Conservation (phyloP, 2,113 vertebrate genomes). For the Rhinichthys klamathensis region DNA sequence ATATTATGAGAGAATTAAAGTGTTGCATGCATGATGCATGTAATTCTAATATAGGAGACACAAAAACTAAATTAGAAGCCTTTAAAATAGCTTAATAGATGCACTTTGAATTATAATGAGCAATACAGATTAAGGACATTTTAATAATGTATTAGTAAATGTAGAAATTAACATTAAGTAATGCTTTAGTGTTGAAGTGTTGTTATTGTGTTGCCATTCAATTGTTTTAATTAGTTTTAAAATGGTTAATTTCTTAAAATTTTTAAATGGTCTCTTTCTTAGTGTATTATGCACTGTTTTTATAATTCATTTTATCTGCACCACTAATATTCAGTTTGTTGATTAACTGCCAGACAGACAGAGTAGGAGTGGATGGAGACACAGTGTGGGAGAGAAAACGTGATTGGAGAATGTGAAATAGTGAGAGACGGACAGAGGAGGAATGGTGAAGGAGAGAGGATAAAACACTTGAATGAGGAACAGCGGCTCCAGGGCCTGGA, state of each 20-base stretch:
- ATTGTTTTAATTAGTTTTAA: background rate
- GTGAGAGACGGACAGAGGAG: background rate
- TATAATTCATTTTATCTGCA: background rate
- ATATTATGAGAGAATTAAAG: no score
- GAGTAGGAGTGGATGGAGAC: background rate
- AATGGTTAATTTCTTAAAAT: background rate
- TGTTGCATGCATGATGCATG: no score
- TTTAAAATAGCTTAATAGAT: no score
- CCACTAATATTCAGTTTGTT: background rate
- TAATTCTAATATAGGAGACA: no score
- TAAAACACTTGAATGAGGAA: background rate
- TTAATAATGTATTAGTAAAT: no score
- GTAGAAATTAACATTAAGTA: no score
- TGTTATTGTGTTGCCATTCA: background rate
- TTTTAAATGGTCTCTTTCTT: background rate
- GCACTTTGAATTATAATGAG: background rate
- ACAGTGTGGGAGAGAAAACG: background rate
- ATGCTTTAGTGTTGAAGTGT: no score
- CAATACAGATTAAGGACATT: no score
- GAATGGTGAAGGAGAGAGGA: background rate
- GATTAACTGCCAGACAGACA: conserved; percentile 15
- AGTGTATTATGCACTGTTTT: background rate
- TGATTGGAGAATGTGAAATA: background rate
- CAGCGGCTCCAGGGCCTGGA: conserved; percentile 31
- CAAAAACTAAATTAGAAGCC: no score